Evolutionary conservation across 2,888 invertebrate genomes (phyloP).

Genomic region (Nomada hirtipes): DNA sequence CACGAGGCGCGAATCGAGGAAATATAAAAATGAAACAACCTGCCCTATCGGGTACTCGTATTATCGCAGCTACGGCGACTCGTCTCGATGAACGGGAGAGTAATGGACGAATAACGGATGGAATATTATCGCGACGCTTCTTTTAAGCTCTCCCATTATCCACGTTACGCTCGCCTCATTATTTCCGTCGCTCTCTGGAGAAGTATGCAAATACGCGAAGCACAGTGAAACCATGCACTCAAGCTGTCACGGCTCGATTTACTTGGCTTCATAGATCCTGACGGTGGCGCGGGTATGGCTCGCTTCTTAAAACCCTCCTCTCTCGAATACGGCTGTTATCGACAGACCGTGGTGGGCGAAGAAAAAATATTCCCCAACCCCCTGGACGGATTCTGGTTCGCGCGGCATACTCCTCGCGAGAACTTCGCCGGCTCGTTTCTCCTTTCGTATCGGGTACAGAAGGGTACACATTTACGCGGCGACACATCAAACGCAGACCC

Average conservation of each 20-base stretch:
- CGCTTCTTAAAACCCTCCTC: constrained; percentile 50
- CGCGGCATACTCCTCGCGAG: constrained; percentile 3
- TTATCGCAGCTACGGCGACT: too few species aligned
- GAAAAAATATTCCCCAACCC: constrained; percentile 64
- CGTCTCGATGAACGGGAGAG: not conserved
- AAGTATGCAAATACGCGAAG: constrained; percentile 49
- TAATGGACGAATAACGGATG: constrained; percentile 14
- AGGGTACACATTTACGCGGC: constrained; percentile 28
- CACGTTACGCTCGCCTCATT: constrained; percentile 26
- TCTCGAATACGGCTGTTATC: constrained; percentile 64
- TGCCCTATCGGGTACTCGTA: too few species aligned
- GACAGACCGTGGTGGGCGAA: constrained; percentile 61
- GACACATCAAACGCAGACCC: constrained; percentile 67
- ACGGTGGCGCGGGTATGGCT: constrained; percentile 21
- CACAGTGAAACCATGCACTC: constrained; percentile 63
- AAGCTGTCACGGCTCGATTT: constrained; percentile 62
- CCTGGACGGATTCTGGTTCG: constrained; percentile 2
- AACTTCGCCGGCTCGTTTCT: not conserved
- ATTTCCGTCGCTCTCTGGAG: constrained; percentile 7
- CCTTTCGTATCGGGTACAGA: not conserved
- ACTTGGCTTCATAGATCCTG: constrained; percentile 38
- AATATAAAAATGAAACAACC: not conserved
- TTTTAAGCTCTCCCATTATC: constrained; percentile 26
- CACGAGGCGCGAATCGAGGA: not conserved
- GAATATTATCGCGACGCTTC: constrained; percentile 18